Evolutionary conservation across 2,888 invertebrate genomes (phyloP).

Genomic region (Tetramorium bicarinatum): DNA sequence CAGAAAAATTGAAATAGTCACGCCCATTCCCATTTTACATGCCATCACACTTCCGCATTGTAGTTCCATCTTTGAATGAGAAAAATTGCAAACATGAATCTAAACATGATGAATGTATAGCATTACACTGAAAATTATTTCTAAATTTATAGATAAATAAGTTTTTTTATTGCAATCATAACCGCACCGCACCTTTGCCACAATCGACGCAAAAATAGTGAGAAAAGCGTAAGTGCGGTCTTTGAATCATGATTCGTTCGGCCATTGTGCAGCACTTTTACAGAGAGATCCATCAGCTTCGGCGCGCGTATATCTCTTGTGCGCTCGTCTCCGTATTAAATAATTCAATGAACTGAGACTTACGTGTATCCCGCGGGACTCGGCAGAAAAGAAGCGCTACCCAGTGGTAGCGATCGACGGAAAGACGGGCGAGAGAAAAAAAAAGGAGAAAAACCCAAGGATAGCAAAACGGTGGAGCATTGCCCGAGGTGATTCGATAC

Average conservation of each 20-base stretch:
- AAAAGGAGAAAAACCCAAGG: conserved; percentile 68
- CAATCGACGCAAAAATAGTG: conserved; percentile 25
- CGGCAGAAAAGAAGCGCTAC: conserved; percentile 28
- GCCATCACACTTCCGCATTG: too few relatives aligned
- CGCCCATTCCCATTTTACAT: neutral
- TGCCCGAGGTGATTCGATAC: conserved; percentile 80
- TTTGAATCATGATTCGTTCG: conserved; percentile 65
- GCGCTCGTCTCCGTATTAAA: conserved; percentile 71
- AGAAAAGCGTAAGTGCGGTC: conserved; percentile 34
- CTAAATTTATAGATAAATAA: neutral
- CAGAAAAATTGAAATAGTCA: neutral
- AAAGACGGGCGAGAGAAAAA: conserved; percentile 22
- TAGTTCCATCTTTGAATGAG: neutral
- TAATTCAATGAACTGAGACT: conserved; percentile 80
- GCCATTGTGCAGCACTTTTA: conserved; percentile 35
- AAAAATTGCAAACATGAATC: neutral
- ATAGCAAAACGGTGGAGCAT: conserved; percentile 77
- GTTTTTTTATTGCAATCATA: neutral
- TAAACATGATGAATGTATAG: neutral
- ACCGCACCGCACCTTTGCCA: neutral
- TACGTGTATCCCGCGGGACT: conserved; percentile 53
- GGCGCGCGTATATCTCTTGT: conserved; percentile 44
- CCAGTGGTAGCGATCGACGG: conserved; percentile 55
- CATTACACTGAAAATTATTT: neutral
- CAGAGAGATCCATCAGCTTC: conserved; percentile 65